These are phyloP conservation scores for Mellivora capensis DNA, from an alignment of 2,113 vertebrate genomes.

Conservation along the genomic window DNA sequence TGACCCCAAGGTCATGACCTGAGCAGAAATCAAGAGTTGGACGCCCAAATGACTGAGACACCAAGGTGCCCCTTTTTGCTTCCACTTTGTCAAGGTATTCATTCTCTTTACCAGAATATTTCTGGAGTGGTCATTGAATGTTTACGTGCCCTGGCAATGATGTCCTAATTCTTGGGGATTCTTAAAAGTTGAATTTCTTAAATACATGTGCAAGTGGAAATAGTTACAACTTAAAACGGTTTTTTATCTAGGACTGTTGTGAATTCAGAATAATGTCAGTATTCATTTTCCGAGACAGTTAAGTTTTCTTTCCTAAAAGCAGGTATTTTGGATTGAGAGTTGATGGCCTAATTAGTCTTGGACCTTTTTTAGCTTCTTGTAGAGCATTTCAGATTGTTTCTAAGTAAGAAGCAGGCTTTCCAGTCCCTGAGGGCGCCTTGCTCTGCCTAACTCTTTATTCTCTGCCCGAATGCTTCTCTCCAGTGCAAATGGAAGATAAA, in stretches of 20 bases:
- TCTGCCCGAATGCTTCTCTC: neutral
- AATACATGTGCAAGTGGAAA: neutral
- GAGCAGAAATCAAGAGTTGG: neutral
- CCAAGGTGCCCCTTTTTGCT: neutral
- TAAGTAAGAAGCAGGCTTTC: neutral
- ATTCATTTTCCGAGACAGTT: neutral
- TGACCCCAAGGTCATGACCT: neutral
- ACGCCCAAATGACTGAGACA: neutral
- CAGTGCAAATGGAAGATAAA: neutral
- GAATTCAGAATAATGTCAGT: neutral
- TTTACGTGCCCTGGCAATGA: neutral
- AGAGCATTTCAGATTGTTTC: neutral
- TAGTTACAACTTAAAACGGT: neutral
- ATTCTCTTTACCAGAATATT: neutral
- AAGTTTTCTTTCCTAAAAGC: neutral
- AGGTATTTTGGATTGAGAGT: neutral
- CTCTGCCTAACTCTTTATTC: neutral
- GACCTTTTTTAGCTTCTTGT: neutral
- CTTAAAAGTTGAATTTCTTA: neutral
- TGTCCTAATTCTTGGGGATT: neutral
- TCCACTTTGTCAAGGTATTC: neutral
- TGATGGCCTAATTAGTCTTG: slow-evolving; percentile 11
- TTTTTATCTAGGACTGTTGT: neutral
- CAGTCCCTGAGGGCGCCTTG: neutral
- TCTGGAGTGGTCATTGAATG: neutral